A percentile compares a stretch with the other conserved stretches of the same genome.
Evolutionary conservation across 2,113 vertebrate species (phyloP).

Genomic region (Brienomyrus longianalis): DNA sequence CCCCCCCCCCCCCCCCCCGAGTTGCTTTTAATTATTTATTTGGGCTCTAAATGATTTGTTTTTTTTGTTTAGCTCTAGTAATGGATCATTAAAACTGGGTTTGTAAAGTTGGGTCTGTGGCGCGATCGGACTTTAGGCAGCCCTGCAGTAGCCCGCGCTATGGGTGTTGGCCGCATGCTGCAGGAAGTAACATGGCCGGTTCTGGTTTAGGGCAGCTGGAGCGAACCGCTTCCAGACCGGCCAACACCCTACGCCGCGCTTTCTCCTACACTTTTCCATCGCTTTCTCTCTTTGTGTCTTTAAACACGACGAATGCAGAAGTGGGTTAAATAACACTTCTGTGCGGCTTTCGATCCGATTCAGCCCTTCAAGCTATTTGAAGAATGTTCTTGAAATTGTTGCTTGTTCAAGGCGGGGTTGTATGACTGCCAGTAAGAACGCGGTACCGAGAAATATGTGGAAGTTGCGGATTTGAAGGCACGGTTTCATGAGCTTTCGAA

Average conservation of each 20-base stretch:
- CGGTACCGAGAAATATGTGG: background rate
- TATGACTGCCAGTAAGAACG: background rate
- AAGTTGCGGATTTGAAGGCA: background rate
- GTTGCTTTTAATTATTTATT: background rate
- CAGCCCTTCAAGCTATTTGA: background rate
- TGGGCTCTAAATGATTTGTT: background rate
- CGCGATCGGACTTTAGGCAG: background rate
- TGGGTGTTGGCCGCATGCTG: constrained; percentile 18
- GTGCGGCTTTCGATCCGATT: background rate
- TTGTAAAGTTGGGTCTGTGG: background rate
- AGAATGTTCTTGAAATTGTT: background rate
- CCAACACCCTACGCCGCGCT: background rate
- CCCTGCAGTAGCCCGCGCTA: background rate
- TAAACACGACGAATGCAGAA: background rate
- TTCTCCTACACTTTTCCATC: background rate
- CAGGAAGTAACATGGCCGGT: background rate
- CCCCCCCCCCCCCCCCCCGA: too few species aligned
- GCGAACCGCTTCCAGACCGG: background rate
- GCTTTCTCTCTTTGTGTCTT: background rate
- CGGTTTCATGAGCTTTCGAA: background rate
- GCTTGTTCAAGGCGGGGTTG: background rate
- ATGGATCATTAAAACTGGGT: background rate
- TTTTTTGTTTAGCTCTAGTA: background rate
- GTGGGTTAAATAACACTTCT: background rate
- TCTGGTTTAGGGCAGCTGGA: background rate